Conservation (phyloP, 2,888 invertebrate genomes). For the Melinaea marsaeus region DNA sequence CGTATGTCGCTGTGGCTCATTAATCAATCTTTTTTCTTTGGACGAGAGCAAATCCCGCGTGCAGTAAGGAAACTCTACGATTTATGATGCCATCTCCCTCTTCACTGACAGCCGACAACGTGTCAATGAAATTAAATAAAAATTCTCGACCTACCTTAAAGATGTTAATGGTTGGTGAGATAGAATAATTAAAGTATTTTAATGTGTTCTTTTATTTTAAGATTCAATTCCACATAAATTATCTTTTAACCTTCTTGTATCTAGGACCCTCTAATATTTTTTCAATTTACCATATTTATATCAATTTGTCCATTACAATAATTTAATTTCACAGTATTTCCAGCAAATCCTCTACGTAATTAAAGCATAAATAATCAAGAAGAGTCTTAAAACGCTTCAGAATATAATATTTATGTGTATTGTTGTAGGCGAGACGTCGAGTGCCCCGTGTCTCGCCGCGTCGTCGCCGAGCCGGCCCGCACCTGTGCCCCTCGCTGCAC, state of each 20-base stretch:
- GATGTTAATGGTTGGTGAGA: too few species aligned
- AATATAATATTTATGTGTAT: constrained; percentile 1
- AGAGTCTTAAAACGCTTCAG: not conserved
- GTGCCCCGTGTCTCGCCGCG: constrained; percentile 51
- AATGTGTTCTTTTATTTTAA: too few species aligned
- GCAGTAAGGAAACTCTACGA: constrained; percentile 33
- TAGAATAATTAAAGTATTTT: too few species aligned
- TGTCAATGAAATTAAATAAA: constrained; percentile 30
- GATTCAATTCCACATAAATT: too few species aligned
- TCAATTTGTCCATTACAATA: not conserved
- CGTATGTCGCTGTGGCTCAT: constrained; percentile 39
- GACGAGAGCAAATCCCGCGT: constrained; percentile 30
- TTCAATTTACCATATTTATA: not conserved
- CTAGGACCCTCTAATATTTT: too few species aligned
- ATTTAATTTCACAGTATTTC: not conserved
- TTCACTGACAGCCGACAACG: constrained; percentile 22
- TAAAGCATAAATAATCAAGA: not conserved
- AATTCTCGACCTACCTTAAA: constrained; percentile 15
- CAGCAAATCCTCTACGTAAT: not conserved
- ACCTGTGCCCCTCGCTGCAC: constrained; percentile 56
- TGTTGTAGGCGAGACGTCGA: constrained; percentile 50
- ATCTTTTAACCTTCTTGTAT: too few species aligned
- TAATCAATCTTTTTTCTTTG: constrained; percentile 39
- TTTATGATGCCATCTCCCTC: constrained; percentile 32
- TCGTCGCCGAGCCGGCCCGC: constrained; percentile 52